phyloP scores from a whole-genome alignment of 2,113 vertebrate species.

The Gasterosteus aculeatus region DNA sequence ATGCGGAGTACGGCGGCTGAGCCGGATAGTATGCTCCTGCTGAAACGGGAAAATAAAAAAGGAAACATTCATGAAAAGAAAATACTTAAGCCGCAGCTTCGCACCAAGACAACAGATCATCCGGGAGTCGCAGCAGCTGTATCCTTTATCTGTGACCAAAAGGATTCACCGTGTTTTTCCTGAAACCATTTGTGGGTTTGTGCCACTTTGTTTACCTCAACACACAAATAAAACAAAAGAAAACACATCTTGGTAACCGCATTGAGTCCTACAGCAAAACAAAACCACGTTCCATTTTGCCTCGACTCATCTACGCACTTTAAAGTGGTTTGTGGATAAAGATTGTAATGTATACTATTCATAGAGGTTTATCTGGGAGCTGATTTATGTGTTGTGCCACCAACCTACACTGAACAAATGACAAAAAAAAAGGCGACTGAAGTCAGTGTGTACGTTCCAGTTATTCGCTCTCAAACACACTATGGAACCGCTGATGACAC shows the following conservation, averaged over 20 bases:
- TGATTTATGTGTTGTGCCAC: not conserved
- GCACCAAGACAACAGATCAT: not conserved
- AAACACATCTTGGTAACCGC: not conserved
- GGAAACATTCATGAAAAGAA: not conserved
- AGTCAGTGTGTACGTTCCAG: not conserved
- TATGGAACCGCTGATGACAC: not conserved
- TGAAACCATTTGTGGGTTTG: not conserved
- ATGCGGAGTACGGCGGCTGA: conserved; percentile 87
- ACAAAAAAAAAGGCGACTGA: not conserved
- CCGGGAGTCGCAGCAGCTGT: not conserved
- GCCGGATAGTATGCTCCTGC: conserved; percentile 94
- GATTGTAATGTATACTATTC: not conserved
- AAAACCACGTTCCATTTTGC: not conserved
- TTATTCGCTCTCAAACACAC: not conserved
- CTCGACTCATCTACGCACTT: not conserved
- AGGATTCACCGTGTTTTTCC: not conserved
- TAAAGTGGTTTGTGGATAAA: not conserved
- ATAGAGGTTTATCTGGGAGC: not conserved
- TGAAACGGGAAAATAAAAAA: conserved; percentile 58
- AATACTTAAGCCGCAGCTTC: not conserved
- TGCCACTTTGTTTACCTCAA: not conserved
- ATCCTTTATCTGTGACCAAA: not conserved
- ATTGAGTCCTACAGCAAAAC: not conserved
- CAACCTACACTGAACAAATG: not conserved
- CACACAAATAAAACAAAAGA: too few relatives aligned